A percentile compares a stretch with the other conserved stretches of the same genome.
Evolutionary conservation across 1,140 invertebrate genomes (phyloP).

Genomic region (Varroa destructor): DNA sequence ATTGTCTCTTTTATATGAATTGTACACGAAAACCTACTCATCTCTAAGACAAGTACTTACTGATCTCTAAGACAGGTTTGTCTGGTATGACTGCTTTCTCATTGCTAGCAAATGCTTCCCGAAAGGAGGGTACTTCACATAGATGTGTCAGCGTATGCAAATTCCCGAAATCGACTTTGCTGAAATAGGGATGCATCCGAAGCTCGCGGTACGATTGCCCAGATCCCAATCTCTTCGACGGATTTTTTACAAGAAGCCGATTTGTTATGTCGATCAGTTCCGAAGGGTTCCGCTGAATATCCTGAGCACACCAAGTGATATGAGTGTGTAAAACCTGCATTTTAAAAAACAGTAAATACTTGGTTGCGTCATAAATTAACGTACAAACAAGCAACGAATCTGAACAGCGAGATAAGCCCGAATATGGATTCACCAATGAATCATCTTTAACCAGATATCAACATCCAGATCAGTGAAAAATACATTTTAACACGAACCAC

Average conservation of each 20-base stretch:
- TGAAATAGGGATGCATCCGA: neutral
- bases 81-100: neutral
- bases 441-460: no score
- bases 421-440: no score
- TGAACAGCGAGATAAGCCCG: no score
- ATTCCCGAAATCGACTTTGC: neutral
- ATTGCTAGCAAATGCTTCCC: neutral
- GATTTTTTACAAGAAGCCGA: neutral
- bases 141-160: conserved; percentile 2
- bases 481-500: no score
- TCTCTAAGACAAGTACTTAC: no score
- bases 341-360: no score
- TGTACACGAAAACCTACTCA: no score
- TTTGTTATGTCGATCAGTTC: neutral
- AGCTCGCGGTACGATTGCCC: conserved; percentile 3
- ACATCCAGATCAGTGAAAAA: no score
- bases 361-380: no score
- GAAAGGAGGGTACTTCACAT: conserved; percentile 1
- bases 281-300: neutral
- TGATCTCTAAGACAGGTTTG: neutral
- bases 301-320: neutral
- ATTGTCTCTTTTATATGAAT: no score
- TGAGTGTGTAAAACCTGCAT: neutral
- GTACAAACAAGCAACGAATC: no score
- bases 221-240: neutral